Base-by-base conservation (phyloP, 2,113 vertebrate genomes). In the Sceloporus tristichus region DNA sequence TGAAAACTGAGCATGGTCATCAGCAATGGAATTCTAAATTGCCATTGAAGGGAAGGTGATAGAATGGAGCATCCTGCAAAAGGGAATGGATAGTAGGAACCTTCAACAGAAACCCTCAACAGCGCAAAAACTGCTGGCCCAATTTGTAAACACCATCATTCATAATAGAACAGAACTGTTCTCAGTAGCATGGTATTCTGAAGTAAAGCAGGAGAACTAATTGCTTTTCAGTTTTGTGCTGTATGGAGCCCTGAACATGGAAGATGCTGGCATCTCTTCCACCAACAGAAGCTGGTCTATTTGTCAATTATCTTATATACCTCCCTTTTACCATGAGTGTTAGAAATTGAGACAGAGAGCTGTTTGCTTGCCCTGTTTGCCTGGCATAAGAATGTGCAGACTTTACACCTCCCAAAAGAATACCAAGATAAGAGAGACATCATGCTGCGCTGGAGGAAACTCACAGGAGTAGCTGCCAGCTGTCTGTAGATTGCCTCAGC, bases 401-500 rank as follows among this genome's bases (percentile, higher is more conserved):
- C 29, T 53, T 48, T 16, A 70, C 9, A 9, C 8, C 9, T 54
- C 78, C 77, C 25, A 23, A 79, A 29, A 68, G 59, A 21, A 65
- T 23, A 38, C 21, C 10, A 38, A 54, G 78, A 18, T 29, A 56
- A 29, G 9, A 29, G 14, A 18, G n/a, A 59, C 25, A 13, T 71
- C 34, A 40, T 59, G 79, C 66, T 14, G 73, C 29, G 84, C 16
- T 2, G 0, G 53, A 4, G 34, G 27, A 81, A 54, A 83, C 80
- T 83, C 56, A 89, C 88, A 4, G 40, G 85, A 85, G 94, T 95
- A 90, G 95, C 95, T 34, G 94, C 96, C 88, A 99, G 95, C 96
- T 98, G 98, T n/a, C 96, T 95, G 95, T 97, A 98, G 82, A 98
- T 97, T 13, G 96, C 97, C 92, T 99, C 98, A 0, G 98, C 97